Base-by-base conservation (phyloP, 2,797 vertebrate genomes). In the Neoniphon sammara region DNA sequence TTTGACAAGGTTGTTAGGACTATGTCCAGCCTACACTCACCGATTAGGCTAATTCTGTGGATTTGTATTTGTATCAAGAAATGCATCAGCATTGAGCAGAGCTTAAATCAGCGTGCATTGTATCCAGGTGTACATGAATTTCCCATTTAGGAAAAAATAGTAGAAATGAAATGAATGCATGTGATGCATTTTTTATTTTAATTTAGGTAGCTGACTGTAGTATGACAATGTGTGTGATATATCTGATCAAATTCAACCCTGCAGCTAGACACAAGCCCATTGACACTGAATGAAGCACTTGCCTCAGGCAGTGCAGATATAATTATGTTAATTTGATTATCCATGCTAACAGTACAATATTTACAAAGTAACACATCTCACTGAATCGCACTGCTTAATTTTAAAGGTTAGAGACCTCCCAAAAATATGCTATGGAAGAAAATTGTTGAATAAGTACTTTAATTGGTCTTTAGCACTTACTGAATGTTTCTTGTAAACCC, bases 1-100 rank as follows among this genome's bases (percentile, higher is more conserved):
- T 92, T 91, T 94, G 93, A 93, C 93, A 93, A 89, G 91, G 88
- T 87, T 93, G 91, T 94, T 93, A 94, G 77, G 88, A 89, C 82
- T 88, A 87, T 87, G 85, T 87, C 80, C 30, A 14, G 87, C 70
- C 87, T 23, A 85, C 78, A 78, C 87, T 83, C 75, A 65, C 83
- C 68, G 78, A 91, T 91, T 89, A 90, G 81, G 75, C 83, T 90
- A 87, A 93, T 89, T 87, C 80, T 70, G 30, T 44, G 60, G 68
- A 81, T 66, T 63, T 61, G 55, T 83, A 67, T 82, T 74, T 73
- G 66, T 57, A 69, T 70, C 27, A 27, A 44, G 61, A 63, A 9
- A 46, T 30, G 50, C 56, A 57, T 39, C 42, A 53, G 25, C 34
- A 52, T 31, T 23, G 27, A 77, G 58, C 5, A 68, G 50, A 47